Conservation (phyloP, 2,797 vertebrate genomes). For the Syndactyla subalaris region DNA sequence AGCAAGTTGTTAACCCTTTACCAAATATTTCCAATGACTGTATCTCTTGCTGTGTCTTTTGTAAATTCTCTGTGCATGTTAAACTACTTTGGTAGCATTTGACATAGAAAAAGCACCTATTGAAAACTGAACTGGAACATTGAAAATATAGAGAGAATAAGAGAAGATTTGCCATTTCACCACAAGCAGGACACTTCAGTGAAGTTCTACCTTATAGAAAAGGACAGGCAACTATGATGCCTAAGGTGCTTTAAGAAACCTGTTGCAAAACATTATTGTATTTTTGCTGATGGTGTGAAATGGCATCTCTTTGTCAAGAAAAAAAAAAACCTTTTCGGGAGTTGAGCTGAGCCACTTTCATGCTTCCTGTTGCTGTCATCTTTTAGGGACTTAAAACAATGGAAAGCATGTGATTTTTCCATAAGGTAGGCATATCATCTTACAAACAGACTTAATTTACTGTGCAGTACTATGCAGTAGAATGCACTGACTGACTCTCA, state of each 20-base stretch:
- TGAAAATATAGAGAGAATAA: slow-evolving; percentile 27
- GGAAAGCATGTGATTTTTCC: slow-evolving; percentile 50
- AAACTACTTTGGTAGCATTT: slow-evolving; percentile 30
- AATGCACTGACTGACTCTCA: neutral
- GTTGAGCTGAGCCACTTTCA: slow-evolving; percentile 44
- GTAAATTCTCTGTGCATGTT: slow-evolving; percentile 14
- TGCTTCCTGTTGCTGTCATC: slow-evolving; percentile 61
- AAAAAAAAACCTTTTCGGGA: slow-evolving; percentile 37
- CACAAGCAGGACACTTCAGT: slow-evolving; percentile 15
- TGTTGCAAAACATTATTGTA: slow-evolving; percentile 55
- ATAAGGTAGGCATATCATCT: slow-evolving; percentile 33
- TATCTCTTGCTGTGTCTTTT: slow-evolving; percentile 6
- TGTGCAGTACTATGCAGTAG: neutral
- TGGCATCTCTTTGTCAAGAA: neutral
- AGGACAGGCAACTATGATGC: slow-evolving; percentile 27
- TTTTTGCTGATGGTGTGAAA: slow-evolving; percentile 48
- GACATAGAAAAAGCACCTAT: neutral
- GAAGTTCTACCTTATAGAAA: slow-evolving; percentile 40
- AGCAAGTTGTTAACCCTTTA: slow-evolving; percentile 51
- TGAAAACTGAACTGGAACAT: slow-evolving; percentile 41
- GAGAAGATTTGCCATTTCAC: slow-evolving; percentile 29
- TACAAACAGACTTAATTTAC: slow-evolving; percentile 44
- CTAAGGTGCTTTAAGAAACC: slow-evolving; percentile 31
- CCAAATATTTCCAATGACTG: neutral
- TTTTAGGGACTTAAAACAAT: neutral